Evolutionary conservation across 2,113 vertebrate species (phyloP).

Genomic region (Crypturellus undulatus): DNA sequence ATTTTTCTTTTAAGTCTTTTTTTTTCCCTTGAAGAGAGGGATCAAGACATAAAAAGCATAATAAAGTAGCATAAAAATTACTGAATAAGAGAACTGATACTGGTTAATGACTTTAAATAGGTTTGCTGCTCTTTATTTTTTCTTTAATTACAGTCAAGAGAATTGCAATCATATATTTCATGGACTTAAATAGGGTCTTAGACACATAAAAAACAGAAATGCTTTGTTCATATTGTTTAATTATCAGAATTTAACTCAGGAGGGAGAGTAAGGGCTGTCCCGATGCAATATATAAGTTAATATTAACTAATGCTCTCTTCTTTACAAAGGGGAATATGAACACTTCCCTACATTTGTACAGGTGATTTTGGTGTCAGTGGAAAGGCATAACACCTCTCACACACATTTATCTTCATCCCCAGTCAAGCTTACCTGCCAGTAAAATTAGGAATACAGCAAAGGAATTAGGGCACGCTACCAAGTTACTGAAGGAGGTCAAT

Average conservation of each 20-base stretch:
- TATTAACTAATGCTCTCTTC: background rate
- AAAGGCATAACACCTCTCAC: background rate
- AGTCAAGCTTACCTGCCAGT: background rate
- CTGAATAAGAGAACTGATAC: background rate
- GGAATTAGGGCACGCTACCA: conserved; percentile 6
- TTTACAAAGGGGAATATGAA: background rate
- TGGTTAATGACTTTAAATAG: no score
- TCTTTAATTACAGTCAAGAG: no score
- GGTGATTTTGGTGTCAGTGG: background rate
- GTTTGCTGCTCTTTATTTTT: background rate
- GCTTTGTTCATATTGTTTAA: no score
- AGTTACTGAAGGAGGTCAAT: background rate
- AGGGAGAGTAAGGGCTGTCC: rapidly evolving
- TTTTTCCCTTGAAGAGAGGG: background rate
- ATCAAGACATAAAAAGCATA: background rate
- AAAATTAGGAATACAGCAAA: background rate
- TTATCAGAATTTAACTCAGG: background rate
- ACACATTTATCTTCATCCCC: background rate
- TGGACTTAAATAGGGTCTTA: rapidly evolving
- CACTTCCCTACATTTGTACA: no score
- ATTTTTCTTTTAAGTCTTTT: background rate
- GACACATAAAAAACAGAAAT: background rate
- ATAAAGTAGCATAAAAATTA: background rate
- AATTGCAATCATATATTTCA: rapidly evolving
- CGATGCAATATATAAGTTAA: no score